Conservation (phyloP, 2,113 vertebrate species). For the Perca flavescens region DNA sequence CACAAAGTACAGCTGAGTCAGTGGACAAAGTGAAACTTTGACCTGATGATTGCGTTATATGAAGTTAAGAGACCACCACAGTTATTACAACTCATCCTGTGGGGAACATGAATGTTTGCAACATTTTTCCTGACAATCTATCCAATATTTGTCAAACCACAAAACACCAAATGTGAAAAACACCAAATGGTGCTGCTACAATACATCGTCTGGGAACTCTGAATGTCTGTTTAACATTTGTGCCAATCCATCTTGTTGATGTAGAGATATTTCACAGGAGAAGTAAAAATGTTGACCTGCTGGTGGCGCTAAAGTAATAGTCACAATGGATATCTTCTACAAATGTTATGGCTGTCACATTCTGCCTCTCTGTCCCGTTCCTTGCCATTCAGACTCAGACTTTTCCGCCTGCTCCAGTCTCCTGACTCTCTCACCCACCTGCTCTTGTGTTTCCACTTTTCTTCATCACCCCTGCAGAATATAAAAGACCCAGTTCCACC, state of each 20-base stretch:
- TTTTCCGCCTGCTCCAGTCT: not conserved
- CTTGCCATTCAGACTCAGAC: not conserved
- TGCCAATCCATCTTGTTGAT: not conserved
- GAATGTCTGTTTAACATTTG: not conserved
- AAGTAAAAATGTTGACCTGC: not conserved
- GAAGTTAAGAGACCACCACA: too few species aligned
- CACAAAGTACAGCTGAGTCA: too few species aligned
- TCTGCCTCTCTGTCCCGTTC: not conserved
- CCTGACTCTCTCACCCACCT: not conserved
- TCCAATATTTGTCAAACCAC: too few species aligned
- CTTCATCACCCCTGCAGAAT: not conserved
- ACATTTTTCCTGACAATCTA: not conserved
- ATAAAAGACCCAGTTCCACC: not conserved
- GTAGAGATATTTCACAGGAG: not conserved
- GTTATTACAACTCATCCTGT: too few species aligned
- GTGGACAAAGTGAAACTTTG: too few species aligned
- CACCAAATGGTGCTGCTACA: not conserved
- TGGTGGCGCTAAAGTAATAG: not conserved
- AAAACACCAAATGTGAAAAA: not conserved
- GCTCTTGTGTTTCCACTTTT: not conserved
- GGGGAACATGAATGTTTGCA: not conserved
- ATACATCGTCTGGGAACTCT: not conserved
- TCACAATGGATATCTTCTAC: not conserved
- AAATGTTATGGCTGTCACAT: not conserved
- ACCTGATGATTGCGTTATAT: too few species aligned